These are phyloP conservation scores for Percina caprodes DNA, from an alignment of 2,113 vertebrate genomes.

Conservation along the genomic window DNA sequence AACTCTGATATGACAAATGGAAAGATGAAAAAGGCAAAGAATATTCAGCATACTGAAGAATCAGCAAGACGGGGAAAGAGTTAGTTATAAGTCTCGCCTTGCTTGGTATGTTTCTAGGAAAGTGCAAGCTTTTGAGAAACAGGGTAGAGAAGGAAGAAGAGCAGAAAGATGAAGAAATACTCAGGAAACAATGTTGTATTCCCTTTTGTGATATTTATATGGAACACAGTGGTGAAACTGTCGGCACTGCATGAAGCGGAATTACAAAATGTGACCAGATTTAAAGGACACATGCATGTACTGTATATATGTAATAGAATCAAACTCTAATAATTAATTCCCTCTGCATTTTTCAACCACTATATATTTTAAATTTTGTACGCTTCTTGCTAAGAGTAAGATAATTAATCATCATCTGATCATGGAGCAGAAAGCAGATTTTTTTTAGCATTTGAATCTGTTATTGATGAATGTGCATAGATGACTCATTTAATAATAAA, in stretches of 20 bases:
- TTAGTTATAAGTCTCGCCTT: conserved; percentile 16
- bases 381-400: conserved; percentile 27
- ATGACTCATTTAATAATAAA: conserved; percentile 58
- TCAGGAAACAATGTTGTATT: background rate
- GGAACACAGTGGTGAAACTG: background rate
- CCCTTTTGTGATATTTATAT: background rate
- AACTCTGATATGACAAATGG: conserved; percentile 42
- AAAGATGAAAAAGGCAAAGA: conserved; percentile 40
- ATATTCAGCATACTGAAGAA: conserved; percentile 42
- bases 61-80: conserved; percentile 34
- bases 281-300: background rate
- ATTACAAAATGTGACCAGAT: conserved; percentile 8
- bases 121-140: conserved; percentile 33
- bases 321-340: background rate
- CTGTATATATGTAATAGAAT: too few species aligned
- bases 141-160: background rate
- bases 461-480: conserved; percentile 48
- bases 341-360: background rate
- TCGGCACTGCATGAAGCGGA: background rate
- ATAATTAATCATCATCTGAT: conserved; percentile 49
- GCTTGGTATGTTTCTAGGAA: conserved; percentile 25
- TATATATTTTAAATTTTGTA: conserved; percentile 32
- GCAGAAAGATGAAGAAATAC: conserved; percentile 21
- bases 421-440: conserved; percentile 26
- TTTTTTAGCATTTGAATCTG: conserved; percentile 50